Percentiles rank a stretch among this genome's conserved stretches.
Conservation (phyloP, 2,888 invertebrate genomes). For the Dryocosmus kuriphilus region DNA sequence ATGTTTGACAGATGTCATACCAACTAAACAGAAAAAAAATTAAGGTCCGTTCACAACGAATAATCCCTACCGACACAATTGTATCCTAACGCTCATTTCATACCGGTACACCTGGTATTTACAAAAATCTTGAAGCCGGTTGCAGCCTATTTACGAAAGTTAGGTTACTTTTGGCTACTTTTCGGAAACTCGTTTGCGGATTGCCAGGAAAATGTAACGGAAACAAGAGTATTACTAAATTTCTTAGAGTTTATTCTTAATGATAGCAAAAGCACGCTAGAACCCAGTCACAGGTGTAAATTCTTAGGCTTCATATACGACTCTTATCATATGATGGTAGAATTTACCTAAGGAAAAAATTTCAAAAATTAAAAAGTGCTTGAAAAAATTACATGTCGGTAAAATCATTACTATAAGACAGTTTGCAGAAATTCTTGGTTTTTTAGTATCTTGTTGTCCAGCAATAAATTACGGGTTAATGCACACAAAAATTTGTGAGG, state of each 20-base stretch:
- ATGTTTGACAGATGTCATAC: too few species aligned
- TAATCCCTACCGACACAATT: too few species aligned
- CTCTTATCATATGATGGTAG: neutral
- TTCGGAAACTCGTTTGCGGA: too few species aligned
- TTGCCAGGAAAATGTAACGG: constrained; percentile 10
- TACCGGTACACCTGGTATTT: too few species aligned
- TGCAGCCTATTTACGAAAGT: constrained; percentile 24
- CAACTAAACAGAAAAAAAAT: too few species aligned
- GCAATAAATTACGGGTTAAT: neutral
- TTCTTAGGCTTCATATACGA: constrained; percentile 5
- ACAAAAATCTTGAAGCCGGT: constrained; percentile 49
- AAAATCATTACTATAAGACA: too few species aligned
- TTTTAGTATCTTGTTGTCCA: neutral
- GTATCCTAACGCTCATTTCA: too few species aligned
- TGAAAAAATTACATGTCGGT: too few species aligned
- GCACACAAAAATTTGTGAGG: neutral
- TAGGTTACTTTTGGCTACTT: constrained; percentile 41
- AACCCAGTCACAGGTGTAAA: neutral
- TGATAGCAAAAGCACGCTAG: neutral
- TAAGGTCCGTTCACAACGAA: too few species aligned
- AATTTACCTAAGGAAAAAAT: neutral
- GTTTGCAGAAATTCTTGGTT: too few species aligned
- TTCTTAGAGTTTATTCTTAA: constrained; percentile 7
- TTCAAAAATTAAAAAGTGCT: too few species aligned
- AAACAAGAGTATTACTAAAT: neutral